Percentiles rank a stretch among this genome's conserved stretches.
Evolutionary conservation across 1,140 invertebrate genomes (phyloP).

Genomic region (Varroa destructor): DNA sequence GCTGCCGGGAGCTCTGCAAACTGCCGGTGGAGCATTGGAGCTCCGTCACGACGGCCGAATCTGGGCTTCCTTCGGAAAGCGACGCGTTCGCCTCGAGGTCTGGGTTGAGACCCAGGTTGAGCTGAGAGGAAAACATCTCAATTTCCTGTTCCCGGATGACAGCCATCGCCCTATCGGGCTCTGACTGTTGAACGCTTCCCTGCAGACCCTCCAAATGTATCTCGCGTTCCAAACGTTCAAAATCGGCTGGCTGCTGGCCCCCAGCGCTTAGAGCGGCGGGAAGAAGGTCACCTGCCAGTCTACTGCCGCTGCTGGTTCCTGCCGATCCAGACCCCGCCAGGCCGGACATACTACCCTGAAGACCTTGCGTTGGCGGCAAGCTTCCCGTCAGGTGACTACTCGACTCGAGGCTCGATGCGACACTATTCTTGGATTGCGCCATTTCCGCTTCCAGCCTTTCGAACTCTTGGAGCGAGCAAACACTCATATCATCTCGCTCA

Average conservation of each 20-base stretch:
- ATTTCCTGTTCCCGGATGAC: conserved; percentile 25
- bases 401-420: conserved; percentile 14
- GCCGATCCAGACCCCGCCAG: too few species aligned
- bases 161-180: conserved; percentile 4
- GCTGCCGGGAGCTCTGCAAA: neutral
- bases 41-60: neutral
- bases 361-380: neutral
- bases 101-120: neutral
- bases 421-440: conserved; percentile 18
- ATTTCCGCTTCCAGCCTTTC: conserved; percentile 43
- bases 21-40: neutral
- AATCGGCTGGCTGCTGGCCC: conserved; percentile 10
- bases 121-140: conserved; percentile 27
- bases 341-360: too few species aligned
- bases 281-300: too few species aligned
- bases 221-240: conserved; percentile 20
- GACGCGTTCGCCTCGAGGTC: neutral
- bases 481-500: conserved; percentile 41
- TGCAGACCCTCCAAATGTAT: conserved; percentile 10
- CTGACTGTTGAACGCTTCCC: neutral
- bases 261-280: conserved; percentile 1
- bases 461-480: conserved; percentile 44
- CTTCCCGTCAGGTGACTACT: conserved; percentile 21
- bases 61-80: conserved; percentile 14
- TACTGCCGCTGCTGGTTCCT: too few species aligned